Evolutionary conservation across 2,888 invertebrate genomes (phyloP), one percentile per base, ranked within the genome.

Genomic region (Trypoxylon attenuatum): DNA sequence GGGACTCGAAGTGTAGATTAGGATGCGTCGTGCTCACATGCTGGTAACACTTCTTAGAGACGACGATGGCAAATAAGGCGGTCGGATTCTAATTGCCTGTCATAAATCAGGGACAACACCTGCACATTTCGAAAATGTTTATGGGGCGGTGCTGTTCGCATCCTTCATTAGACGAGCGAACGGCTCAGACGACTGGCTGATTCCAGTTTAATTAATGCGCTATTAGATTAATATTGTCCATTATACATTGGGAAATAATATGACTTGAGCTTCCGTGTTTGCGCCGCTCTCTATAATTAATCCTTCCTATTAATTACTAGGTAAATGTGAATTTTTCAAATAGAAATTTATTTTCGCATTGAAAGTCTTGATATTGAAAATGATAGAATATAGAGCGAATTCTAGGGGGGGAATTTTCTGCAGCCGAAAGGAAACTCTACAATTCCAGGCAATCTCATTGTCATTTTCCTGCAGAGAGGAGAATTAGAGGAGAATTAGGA

Each of bases 31-130:
- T 78, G 81, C 81, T 84, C 82, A 82, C 82, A 83, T 84, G 83
- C 78, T 72, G 76, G 78, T 77, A 81, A 76, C 83, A 77, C 78
- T 83, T 82, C 79, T 74, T 79, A 81, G 74, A 72, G 68, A 72
- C 71, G 74, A 69, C 72, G 77, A 77, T 69, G 82, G 82, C 84
- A 82, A 85, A 86, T 86, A 85, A 84, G 84, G 81, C 80, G 79
- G 79, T 80, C 80, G 74, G 82, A 84, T 84, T 86, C 84, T 87
- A 87, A 87, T 87, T 87, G 83, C 86, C 82, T 59, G 63, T 71
- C 83, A 84, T 87, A 87, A 87, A 87, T 87, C 86, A 86, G 79
- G 79, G 85, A 86, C 87, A 86, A 84, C 87, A 86, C 85, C 85
- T 87, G 86, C 85, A 83, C 80, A 73, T 79, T 78, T 79, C 73